Base-by-base conservation (phyloP, 53 echinoderm and acorn worm genomes). In the Luidia sarsii region DNA sequence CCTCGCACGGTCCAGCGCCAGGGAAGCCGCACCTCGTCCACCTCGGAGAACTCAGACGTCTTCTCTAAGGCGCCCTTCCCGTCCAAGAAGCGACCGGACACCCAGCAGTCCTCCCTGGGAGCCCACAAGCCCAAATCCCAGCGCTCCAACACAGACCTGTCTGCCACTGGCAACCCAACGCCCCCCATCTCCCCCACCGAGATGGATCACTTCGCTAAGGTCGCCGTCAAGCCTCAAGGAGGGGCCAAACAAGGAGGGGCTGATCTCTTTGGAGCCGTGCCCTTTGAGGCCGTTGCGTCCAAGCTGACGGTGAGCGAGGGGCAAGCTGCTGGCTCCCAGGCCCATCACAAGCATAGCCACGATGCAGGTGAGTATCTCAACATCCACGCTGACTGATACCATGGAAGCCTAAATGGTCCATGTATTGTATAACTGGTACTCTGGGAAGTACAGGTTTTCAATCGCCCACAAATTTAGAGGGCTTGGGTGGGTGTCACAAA, bases 211-310 rank as follows among this genome's bases (percentile, higher is more conserved):
- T 43, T 77, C 5, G 77, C 24, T 1, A 72, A 72, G 72, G 72
- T 0, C 14, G 48, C 43, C 14, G 30, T 48, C 20, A 77, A 77
- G 31, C 45, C 61, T 4, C 46, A 60, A 8, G 67, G 57, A 46
- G 87, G 79, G 33, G 82, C 70, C 50, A 63, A 82, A 38, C 61
- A 39, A 32, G 53, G 39, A 27, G 70, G 8, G 30, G 82, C 88
- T 51, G 99, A 99, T 80, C 64, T 99, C 67, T 99, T 99, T 87
- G 99, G 99, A 16, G 88, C 99, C 50, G 94, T 99, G 2, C 99
- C 99, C 0, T 99, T 99, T 57, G 84, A 88, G 19, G 88, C 88
- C 14, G 87, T 92, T 4, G 87, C 90, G 9, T 67, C 89, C 27
- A 72, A 67, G 35, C 61, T 84, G 28, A 84, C 88, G 10, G 89